phyloP scores from a whole-genome alignment of 1,140 invertebrate genomes.

The Acromyrmex echinatior region DNA sequence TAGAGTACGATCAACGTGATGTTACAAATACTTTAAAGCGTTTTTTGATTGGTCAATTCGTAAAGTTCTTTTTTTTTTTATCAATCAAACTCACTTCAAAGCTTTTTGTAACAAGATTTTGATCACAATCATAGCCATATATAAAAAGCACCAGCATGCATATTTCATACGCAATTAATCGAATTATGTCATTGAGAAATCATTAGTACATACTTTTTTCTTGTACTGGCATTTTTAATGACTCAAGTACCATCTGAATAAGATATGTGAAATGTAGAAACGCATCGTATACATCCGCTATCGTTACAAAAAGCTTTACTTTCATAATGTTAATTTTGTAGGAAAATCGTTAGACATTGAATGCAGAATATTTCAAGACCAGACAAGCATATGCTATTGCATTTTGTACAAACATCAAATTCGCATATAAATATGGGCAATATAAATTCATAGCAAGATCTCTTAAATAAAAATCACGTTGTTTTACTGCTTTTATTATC shows the following conservation, averaged over 20 bases:
- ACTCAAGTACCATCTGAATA: conserved; percentile 50
- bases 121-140: conserved; percentile 63
- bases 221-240: conserved; percentile 61
- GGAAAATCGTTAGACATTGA: conserved; percentile 69
- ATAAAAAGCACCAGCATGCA: conserved; percentile 78
- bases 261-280: conserved; percentile 67
- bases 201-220: conserved; percentile 56
- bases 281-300: conserved; percentile 39
- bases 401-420: conserved; percentile 48
- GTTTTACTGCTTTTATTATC: conserved; percentile 59
- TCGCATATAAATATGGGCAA: conserved; percentile 50
- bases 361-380: conserved; percentile 62
- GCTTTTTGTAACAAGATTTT: no score
- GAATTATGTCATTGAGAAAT: conserved; percentile 44
- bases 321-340: conserved; percentile 69
- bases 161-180: conserved; percentile 67
- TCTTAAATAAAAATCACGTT: conserved; percentile 59
- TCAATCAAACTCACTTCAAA: no score
- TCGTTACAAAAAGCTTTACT: conserved; percentile 70
- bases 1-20: background rate
- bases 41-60: no score
- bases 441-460: conserved; percentile 14
- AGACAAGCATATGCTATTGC: conserved; percentile 50
- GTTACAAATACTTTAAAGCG: no score
- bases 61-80: no score